Percentiles rank a stretch among this genome's conserved stretches.
phyloP scores from a whole-genome alignment of 2,113 vertebrate species.

The Melanotaenia duboulayi region DNA sequence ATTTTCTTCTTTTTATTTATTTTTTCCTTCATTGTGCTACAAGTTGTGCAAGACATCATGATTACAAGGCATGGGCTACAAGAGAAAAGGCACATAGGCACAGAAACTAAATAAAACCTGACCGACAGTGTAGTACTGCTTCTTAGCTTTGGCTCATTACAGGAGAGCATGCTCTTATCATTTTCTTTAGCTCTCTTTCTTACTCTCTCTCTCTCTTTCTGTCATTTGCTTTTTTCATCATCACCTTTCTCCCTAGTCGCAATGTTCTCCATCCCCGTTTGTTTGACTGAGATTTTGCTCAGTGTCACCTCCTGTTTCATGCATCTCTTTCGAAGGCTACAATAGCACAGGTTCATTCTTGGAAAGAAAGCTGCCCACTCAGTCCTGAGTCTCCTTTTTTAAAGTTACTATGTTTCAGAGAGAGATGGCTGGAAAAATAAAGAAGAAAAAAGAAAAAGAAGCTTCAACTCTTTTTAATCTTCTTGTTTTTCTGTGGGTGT shows the following conservation, averaged over 20 bases:
- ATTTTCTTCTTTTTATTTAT: too few relatives aligned
- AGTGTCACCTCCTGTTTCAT: not conserved
- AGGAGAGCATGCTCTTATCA: constrained; percentile 43
- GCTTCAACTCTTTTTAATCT: constrained; percentile 44
- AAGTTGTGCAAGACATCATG: constrained; percentile 50
- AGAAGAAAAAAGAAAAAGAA: not conserved
- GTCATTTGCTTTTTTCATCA: constrained; percentile 67
- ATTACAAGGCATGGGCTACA: constrained; percentile 45
- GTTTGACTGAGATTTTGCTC: constrained; percentile 32
- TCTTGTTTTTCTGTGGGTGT: constrained; percentile 43
- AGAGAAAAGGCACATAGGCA: constrained; percentile 51
- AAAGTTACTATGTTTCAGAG: constrained; percentile 24
- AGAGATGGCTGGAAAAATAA: not conserved
- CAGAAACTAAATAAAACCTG: constrained; percentile 57
- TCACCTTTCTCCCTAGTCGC: constrained; percentile 40
- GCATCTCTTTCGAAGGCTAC: constrained; percentile 34
- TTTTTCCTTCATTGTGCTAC: not conserved
- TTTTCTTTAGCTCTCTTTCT: constrained; percentile 20
- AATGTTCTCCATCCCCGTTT: constrained; percentile 23
- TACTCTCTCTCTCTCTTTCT: too few relatives aligned
- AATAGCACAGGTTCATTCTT: constrained; percentile 25
- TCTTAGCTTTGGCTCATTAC: constrained; percentile 73
- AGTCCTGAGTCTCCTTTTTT: constrained; percentile 20
- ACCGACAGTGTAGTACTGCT: constrained; percentile 48
- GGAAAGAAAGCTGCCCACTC: constrained; percentile 44